A percentile compares a stretch with the other conserved stretches of the same genome.
Evolutionary conservation across 2,113 vertebrate species (phyloP).

Genomic region (Antigone vipio): DNA sequence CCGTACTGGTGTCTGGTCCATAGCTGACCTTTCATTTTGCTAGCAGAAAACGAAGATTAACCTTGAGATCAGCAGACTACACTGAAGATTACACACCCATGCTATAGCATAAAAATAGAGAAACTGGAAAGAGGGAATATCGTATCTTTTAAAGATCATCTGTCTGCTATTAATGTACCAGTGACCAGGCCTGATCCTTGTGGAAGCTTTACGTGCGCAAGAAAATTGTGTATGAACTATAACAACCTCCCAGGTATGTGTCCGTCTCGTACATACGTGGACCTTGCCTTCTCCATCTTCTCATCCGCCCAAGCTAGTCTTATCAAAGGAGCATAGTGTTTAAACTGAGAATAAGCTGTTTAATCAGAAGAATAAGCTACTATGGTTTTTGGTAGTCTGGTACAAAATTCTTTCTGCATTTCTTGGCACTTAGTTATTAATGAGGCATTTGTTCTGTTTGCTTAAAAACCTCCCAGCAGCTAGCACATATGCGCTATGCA

Average conservation of each 20-base stretch:
- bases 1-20: neutral
- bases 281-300: neutral
- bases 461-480: conserved; percentile 34
- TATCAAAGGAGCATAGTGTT: neutral
- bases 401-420: conserved; percentile 29
- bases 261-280: neutral
- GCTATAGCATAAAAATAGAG: neutral
- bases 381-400: neutral
- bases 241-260: neutral
- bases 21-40: neutral
- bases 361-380: neutral
- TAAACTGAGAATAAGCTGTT: neutral
- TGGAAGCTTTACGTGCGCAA: neutral
- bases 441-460: conserved; percentile 39
- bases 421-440: conserved; percentile 52
- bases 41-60: neutral
- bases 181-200: neutral
- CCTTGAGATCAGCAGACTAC: neutral
- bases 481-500: conserved; percentile 9
- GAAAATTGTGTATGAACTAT: neutral
- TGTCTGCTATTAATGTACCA: neutral
- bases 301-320: neutral
- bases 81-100: neutral
- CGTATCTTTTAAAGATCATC: neutral
- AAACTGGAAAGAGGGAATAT: neutral